Percentiles rank a stretch among this genome's conserved stretches.
Evolutionary conservation across 2,113 vertebrate species (phyloP).

Genomic region (Percopsis transmontana): DNA sequence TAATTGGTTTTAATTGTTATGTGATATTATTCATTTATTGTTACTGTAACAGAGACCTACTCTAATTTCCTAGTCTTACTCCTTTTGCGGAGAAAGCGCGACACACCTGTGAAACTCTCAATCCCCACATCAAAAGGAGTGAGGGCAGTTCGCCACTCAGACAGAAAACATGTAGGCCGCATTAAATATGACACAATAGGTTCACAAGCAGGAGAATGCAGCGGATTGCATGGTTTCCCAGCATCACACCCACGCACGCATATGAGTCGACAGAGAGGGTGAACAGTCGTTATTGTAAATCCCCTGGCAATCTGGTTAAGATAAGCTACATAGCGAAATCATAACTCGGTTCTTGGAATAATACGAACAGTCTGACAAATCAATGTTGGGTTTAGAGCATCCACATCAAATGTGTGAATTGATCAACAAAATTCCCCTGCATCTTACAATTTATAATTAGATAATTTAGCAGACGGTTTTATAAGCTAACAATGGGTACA

Average conservation of each 20-base stretch:
- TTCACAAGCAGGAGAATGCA: constrained; percentile 23
- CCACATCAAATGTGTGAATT: too few species aligned
- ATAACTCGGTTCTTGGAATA: constrained; percentile 34
- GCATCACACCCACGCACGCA: constrained; percentile 1
- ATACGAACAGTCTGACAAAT: too few species aligned
- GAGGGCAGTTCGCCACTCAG: constrained; percentile 16
- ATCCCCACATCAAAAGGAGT: constrained; percentile 52
- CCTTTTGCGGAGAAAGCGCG: constrained; percentile 16
- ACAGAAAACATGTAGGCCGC: constrained; percentile 24
- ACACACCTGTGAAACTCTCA: constrained; percentile 42
- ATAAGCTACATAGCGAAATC: background rate
- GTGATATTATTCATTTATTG: constrained; percentile 29
- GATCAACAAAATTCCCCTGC: too few species aligned
- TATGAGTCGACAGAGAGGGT: background rate
- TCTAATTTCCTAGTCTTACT: constrained; percentile 20
- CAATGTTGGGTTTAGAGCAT: too few species aligned
- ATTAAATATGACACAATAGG: constrained; percentile 1
- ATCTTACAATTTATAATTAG: too few species aligned
- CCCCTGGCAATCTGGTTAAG: background rate
- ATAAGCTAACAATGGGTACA: too few species aligned
- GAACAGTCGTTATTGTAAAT: constrained; percentile 26
- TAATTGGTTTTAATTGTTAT: constrained; percentile 26
- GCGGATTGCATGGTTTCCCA: constrained; percentile 32
- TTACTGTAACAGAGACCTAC: constrained; percentile 13
- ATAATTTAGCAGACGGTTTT: too few species aligned